Conservation (phyloP, 2,888 invertebrate genomes). For the Nemurella pictetii region DNA sequence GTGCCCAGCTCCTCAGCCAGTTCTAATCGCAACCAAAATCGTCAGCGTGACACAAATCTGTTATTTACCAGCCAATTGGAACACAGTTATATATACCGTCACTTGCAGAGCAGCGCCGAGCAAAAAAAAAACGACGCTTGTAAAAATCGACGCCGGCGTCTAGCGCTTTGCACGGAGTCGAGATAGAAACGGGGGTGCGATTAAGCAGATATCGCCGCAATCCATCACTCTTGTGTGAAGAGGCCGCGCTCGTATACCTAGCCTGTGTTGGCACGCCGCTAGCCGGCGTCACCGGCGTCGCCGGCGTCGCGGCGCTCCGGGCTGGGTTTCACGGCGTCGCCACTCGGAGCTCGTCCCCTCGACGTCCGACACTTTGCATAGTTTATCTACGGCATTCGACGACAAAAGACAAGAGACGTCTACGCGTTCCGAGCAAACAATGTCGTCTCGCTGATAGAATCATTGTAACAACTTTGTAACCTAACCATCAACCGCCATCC, state of each 20-base stretch:
- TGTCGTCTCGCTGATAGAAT: constrained; percentile 4
- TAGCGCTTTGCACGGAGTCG: not conserved
- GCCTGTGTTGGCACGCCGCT: too few relatives aligned
- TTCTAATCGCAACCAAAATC: not conserved
- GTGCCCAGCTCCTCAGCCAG: not conserved
- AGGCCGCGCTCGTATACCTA: not conserved
- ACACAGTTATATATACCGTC: not conserved
- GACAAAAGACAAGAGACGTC: constrained; percentile 22
- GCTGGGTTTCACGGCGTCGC: not conserved
- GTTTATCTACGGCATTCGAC: constrained; percentile 14
- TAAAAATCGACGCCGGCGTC: constrained; percentile 2
- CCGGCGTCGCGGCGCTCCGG: too few relatives aligned
- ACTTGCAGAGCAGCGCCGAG: not conserved
- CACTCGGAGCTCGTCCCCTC: not conserved
- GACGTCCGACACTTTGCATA: constrained; percentile 19
- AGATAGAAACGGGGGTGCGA: constrained; percentile 11
- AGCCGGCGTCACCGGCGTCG: too few relatives aligned
- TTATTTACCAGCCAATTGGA: not conserved
- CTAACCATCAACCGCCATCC: not conserved
- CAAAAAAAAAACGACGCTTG: not conserved
- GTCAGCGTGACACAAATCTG: not conserved
- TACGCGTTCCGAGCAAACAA: not conserved
- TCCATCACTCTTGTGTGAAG: constrained; percentile 21
- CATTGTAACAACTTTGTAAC: constrained; percentile 8
- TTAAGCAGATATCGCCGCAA: constrained; percentile 7